Evolutionary conservation across 1,140 invertebrate species (phyloP).

Genomic region (Calycopis cecrops): DNA sequence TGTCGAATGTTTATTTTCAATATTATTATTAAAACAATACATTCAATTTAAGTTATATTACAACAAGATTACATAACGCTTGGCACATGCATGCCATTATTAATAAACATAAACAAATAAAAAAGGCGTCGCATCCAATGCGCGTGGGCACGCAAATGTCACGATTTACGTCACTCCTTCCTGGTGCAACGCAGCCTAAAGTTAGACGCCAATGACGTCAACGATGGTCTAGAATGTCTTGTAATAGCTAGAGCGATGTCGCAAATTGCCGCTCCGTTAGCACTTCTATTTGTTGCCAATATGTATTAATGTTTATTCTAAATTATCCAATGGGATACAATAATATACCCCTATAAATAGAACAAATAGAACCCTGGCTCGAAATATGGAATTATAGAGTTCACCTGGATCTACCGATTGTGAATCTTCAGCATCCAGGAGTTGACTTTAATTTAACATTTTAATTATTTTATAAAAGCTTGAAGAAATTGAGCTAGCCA

Average conservation of each 20-base stretch:
- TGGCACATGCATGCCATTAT: neutral
- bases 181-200: slow-evolving; percentile 10
- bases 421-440: too few species aligned
- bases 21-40: too few species aligned
- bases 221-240: slow-evolving; percentile 6
- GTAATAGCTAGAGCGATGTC: slow-evolving; percentile 8
- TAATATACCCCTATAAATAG: neutral
- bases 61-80: too few species aligned
- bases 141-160: slow-evolving; percentile 7
- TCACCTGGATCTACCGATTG: too few species aligned
- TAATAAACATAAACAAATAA: slow-evolving; percentile 5
- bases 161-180: slow-evolving; percentile 1
- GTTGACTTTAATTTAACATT: too few species aligned
- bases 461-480: too few species aligned
- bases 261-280: slow-evolving; percentile 9
- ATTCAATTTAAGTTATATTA: too few species aligned
- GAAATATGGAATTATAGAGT: too few species aligned
- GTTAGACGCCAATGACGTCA: slow-evolving; percentile 7
- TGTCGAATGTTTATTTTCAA: too few species aligned
- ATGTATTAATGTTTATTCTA: slow-evolving; percentile 1
- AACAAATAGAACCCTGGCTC: too few species aligned
- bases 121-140: neutral
- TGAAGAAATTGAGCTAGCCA: too few species aligned
- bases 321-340: neutral
- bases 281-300: slow-evolving; percentile 7